Evolutionary conservation across 2,888 invertebrate genomes (phyloP), one percentile per base, ranked within the genome.

Genomic region (Xylota sylvarum): DNA sequence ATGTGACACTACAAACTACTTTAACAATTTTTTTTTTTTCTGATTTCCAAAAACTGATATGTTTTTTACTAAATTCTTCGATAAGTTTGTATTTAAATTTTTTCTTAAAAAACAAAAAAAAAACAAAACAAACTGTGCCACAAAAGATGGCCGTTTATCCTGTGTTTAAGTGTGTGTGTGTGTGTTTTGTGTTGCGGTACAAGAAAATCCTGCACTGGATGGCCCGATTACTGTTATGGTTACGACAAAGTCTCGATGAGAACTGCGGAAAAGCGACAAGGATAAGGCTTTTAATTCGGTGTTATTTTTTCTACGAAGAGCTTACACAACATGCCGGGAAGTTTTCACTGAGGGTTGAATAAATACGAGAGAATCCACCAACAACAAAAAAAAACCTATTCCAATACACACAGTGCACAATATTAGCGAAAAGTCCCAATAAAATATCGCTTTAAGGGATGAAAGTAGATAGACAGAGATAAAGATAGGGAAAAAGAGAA

Each of bases 211-310:
- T 77, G 81, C 76, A 85, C 85, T 85, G 86, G 86, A 86, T 82
- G 86, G 86, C 86, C 86, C 86, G 86, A 73, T 62, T 86, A 60
- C 82, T 73, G 82, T 78, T 78, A 86, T 82, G 86, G 81, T 82
- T 82, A 86, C 82, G 86, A 74, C 86, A 78, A 86, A 82, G 86
- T 86, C 86, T 86, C 86, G 78, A 73, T 82, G 86, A 86, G 86
- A 82, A 86, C 86, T 86, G 86, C 77, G 69, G 86, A 86, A 82
- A 86, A 86, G 67, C 56, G 46, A 82, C 73, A 9, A 82, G 86
- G 81, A 78, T 69, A 78, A 82, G 77, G 77, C 82, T 86, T 86
- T 77, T 78, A 73, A 9, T 69, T 82, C 73, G 19, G 19, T 46
- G 19, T 65, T 56, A 55, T 30, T 67, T 35, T 37, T 69, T 55